Base-by-base conservation (phyloP, 2,113 vertebrate species). In the Trogon surrucura region DNA sequence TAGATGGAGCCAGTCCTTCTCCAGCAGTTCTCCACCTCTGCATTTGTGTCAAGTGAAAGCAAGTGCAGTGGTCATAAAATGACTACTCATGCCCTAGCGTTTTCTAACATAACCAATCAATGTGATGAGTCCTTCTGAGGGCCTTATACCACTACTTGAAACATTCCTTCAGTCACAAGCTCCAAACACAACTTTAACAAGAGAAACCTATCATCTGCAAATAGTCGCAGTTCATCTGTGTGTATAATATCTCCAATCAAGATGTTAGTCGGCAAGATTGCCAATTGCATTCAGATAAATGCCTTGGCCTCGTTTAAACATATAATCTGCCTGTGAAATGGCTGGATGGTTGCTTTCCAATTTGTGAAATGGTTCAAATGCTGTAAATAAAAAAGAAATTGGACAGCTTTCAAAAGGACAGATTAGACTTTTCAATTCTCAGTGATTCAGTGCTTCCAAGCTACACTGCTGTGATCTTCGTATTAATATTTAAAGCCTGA, bases 311-410 rank as follows among this genome's bases (percentile, higher is more conserved):
- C 88, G 85, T 85, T 96, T 97, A 97, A 97, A 97, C 83, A 91
- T 85, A 93, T 95, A 97, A 95, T 96, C 89, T 96, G 95, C 95
- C 95, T 88, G 92, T 69, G 73, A 96, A 97, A 97, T 88, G 87
- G 71, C 57, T 97, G 89, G 71, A 95, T 95, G 86, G 84, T 70
- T 97, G 87, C 78, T 92, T 97, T 98, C 93, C 92, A 96, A 97
- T 97, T 96, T 97, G 89, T 95, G 78, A 97, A 97, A 97, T 84
- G 86, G 88, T 91, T 97, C 94, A 95, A 95, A 93, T 58, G 47
- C 69, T 93, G 77, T 96, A 96, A 98, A 97, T 97, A 96, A 97
- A 95, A 95, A 90, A 91, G 54, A 94, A 96, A 95, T 13, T 97
- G 95, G 94, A 97, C 67, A 60, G 72, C 53, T 97, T 96, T 96